A percentile compares a stretch with the other conserved stretches of the same genome.
phyloP scores from a whole-genome alignment of 2,888 invertebrate species.

The Drosophila kuntzei region DNA sequence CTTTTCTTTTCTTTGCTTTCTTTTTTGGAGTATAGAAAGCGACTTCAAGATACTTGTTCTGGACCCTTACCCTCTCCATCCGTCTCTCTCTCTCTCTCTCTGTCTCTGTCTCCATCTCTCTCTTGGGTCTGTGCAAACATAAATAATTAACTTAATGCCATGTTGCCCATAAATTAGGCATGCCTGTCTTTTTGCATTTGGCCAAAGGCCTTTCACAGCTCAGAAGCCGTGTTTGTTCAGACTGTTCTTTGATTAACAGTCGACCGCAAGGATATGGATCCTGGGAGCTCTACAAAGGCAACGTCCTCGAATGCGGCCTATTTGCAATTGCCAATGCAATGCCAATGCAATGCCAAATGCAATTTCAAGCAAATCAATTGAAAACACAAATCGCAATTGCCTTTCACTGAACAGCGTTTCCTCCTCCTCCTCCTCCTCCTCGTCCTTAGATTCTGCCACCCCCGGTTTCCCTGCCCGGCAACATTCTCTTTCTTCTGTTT shows the following conservation, averaged over 20 bases:
- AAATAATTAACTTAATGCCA: slow-evolving; percentile 80
- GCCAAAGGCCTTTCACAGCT: slow-evolving; percentile 49
- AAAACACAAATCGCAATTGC: slow-evolving; percentile 75
- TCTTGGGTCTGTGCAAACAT: slow-evolving; percentile 60
- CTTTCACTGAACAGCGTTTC: slow-evolving; percentile 49
- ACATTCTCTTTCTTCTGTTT: slow-evolving; percentile 38
- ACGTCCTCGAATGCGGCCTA: slow-evolving; percentile 45
- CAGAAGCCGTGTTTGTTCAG: slow-evolving; percentile 20
- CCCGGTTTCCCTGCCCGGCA: neutral
- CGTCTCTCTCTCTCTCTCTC: too few species aligned
- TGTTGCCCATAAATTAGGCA: slow-evolving; percentile 77
- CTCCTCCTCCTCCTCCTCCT: neutral
- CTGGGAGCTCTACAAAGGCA: slow-evolving; percentile 3
- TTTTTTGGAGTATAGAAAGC: neutral
- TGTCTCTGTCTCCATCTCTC: neutral
- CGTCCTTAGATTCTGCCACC: too few species aligned
- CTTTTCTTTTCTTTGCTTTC: slow-evolving; percentile 3
- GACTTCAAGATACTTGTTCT: slow-evolving; percentile 15
- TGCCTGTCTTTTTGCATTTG: slow-evolving; percentile 64
- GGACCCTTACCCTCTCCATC: neutral
- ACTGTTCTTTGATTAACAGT: slow-evolving; percentile 67
- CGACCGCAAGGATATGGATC: slow-evolving; percentile 27
- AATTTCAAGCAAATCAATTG: slow-evolving; percentile 77
- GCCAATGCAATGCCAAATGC: slow-evolving; percentile 69
- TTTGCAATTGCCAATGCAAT: slow-evolving; percentile 51